Evolutionary conservation across 2,888 invertebrate species (phyloP).

Genomic region (Eledona agricola): DNA sequence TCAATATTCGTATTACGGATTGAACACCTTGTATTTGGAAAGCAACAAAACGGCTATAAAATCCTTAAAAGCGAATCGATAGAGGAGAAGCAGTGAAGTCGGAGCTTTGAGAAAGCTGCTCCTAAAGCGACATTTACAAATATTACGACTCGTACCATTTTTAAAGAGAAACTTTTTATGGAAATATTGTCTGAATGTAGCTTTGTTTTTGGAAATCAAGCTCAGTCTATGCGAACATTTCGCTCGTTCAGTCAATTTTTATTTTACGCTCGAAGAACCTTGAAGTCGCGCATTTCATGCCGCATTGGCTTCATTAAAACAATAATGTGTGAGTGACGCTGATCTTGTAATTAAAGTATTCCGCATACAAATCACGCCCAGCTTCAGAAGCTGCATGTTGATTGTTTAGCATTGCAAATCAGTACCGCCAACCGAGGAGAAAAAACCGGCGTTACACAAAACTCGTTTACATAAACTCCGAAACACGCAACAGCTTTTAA

Average conservation of each 20-base stretch:
- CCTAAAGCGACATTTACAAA: no score
- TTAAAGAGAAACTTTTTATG: no score
- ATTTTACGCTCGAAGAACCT: no score
- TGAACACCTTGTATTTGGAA: background rate
- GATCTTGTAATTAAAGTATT: background rate
- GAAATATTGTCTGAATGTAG: no score
- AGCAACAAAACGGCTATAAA: conserved; percentile 2
- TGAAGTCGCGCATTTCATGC: no score
- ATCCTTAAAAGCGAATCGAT: conserved; percentile 1
- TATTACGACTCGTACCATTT: no score
- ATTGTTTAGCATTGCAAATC: conserved; percentile 17
- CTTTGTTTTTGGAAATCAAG: no score
- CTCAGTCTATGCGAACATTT: no score
- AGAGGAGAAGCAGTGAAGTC: background rate
- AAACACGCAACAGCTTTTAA: conserved; percentile 16
- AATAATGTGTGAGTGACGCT: background rate
- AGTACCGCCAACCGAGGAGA: background rate
- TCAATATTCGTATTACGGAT: no score
- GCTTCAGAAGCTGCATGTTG: conserved; percentile 3
- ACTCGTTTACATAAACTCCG: conserved; percentile 9
- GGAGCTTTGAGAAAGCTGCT: background rate
- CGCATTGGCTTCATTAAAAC: no score
- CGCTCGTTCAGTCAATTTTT: no score
- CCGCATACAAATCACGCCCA: background rate
- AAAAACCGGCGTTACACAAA: conserved; percentile 5